Percentiles rank a stretch among this genome's conserved stretches.
Conservation (phyloP, 2,888 invertebrate genomes). For the Axea sp. region DNA sequence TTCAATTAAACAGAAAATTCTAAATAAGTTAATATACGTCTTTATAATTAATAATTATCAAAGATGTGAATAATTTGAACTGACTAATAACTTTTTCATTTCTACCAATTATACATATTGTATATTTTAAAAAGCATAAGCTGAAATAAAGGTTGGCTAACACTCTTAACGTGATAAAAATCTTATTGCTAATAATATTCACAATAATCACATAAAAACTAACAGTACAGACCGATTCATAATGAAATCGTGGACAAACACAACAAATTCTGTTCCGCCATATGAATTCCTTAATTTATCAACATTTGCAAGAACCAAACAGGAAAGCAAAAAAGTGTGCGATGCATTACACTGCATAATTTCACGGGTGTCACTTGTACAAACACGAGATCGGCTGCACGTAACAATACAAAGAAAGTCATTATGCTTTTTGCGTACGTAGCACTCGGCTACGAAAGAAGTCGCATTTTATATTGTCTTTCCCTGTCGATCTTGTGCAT, state of each 20-base stretch:
- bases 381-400: slow-evolving; percentile 34
- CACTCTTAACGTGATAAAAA: too few species aligned
- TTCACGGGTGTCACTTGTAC: slow-evolving; percentile 51
- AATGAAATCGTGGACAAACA: slow-evolving; percentile 26
- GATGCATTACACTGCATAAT: slow-evolving; percentile 37
- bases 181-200: too few species aligned
- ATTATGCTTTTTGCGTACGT: slow-evolving; percentile 45
- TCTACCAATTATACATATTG: too few species aligned
- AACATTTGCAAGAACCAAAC: background rate
- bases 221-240: background rate
- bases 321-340: slow-evolving; percentile 2
- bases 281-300: slow-evolving; percentile 34
- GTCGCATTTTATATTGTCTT: slow-evolving; percentile 54
- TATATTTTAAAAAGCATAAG: background rate
- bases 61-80: too few species aligned
- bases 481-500: slow-evolving; percentile 43
- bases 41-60: too few species aligned
- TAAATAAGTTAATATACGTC: too few species aligned
- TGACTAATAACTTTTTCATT: too few species aligned
- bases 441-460: slow-evolving; percentile 38
- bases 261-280: slow-evolving; percentile 28
- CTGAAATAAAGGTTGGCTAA: background rate
- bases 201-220: background rate
- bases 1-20: too few species aligned
- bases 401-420: slow-evolving; percentile 55